Percentiles rank a stretch among this genome's conserved stretches.
These are phyloP conservation scores for Caenorhabditis briggsae DNA, from an alignment of 1,140 invertebrate species.

Conservation along the genomic window DNA sequence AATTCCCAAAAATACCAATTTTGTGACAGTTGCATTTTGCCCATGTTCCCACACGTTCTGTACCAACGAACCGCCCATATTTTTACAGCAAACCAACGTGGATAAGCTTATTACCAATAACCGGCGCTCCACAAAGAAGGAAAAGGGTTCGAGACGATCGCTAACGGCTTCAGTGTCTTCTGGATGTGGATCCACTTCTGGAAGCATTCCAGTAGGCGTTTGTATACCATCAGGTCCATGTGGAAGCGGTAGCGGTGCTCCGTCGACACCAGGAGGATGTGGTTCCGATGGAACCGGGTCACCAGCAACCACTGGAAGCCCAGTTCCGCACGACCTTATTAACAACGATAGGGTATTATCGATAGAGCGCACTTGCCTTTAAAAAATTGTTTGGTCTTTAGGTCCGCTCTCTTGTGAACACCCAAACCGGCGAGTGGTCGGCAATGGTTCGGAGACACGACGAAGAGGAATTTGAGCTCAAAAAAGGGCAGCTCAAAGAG, in stretches of 20 bases:
- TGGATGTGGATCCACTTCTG: slow-evolving; percentile 30
- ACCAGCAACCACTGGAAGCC: slow-evolving; percentile 41
- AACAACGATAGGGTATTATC: slow-evolving; percentile 57
- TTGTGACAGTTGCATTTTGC: slow-evolving; percentile 1
- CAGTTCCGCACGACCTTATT: slow-evolving; percentile 7
- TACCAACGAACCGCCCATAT: not conserved
- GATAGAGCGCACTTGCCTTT: not conserved
- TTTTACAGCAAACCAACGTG: slow-evolving; percentile 86
- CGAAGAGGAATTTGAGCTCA: slow-evolving; percentile 77
- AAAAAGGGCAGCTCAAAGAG: slow-evolving; percentile 81
- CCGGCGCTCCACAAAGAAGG: slow-evolving; percentile 71
- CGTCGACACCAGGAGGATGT: slow-evolving; percentile 3
- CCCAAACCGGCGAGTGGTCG: slow-evolving; percentile 94
- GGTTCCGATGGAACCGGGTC: slow-evolving; percentile 32
- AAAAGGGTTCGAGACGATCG: slow-evolving; percentile 57
- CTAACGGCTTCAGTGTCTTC: slow-evolving; percentile 26
- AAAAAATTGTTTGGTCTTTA: slow-evolving; percentile 28
- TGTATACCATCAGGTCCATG: slow-evolving; percentile 59
- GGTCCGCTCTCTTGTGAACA: slow-evolving; percentile 82
- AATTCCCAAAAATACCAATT: not conserved
- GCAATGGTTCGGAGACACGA: slow-evolving; percentile 89
- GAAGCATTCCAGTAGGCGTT: not conserved
- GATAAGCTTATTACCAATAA: slow-evolving; percentile 86
- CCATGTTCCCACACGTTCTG: not conserved
- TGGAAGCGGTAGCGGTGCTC: slow-evolving; percentile 25